Evolutionary conservation across 2,888 invertebrate genomes (phyloP), one percentile per base, ranked within the genome.

Genomic region (Torymus aiolomorphi): DNA sequence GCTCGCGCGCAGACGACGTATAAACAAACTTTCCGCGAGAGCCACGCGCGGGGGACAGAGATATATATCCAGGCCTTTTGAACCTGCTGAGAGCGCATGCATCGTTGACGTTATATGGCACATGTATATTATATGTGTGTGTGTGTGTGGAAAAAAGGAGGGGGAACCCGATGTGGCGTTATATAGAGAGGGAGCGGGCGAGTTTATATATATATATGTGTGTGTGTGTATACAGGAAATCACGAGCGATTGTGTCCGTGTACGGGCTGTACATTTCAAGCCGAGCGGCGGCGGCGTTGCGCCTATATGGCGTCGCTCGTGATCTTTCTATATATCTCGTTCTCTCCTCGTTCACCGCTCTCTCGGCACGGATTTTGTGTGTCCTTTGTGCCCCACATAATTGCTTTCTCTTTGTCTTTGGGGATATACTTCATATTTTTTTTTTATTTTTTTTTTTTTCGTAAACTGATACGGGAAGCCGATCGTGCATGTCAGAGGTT

Each of bases 161-260:
- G 71, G 49, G 18, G 18, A 42, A 16, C 42, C 57, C 42, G 13
- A 4, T 0, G 57, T 24, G 13, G 57, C 56, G 13, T 14, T 16
- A 42, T 1, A n/a, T 42, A 20, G 16, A 31, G 56, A 10, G 52
- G 31, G 67, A 62, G 73, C 2, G 66, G 54, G 18, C 24, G 8
- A 8, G 56, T 31, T 31, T 31, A 31, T 31, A 8, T 31, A 8
- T 24, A 24, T 24, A 24, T n/a, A n/a, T n/a, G n/a, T n/a, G n/a
- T n/a, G n/a, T 31, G 31, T 31, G 31, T 31, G 31, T 31, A 31
- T 70, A 72, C 78, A 70, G 78, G 78, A 78, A 78, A 78, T 74
- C 78, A 78, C 56, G 79, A 79, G 59, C 79, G 74, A 78, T 69
- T 74, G 73, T 42, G 73, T 42, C 69, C 62, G 66, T 56, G 65